Base-by-base conservation (phyloP, 1,140 invertebrate species). In the Zaprionus vittiger region DNA sequence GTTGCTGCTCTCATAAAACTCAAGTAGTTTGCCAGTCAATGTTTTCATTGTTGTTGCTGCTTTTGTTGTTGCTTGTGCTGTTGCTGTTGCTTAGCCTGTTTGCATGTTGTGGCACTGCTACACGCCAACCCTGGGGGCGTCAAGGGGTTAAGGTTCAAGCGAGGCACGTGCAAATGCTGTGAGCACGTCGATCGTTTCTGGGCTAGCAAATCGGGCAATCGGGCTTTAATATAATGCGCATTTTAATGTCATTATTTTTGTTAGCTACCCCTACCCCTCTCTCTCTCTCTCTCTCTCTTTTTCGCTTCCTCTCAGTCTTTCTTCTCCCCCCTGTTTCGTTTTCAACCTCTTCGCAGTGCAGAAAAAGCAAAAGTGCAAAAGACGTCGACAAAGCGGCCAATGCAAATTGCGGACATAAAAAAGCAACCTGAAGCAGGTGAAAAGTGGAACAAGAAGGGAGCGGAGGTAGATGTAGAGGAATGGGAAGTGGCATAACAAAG, bases 171-270 rank as follows among this genome's bases (percentile, higher is more conserved):
- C 67, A 52, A 56, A 54, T 61, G 31, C 64, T 64, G 24, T 20
- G 22, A 28, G 49, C 31, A 59, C 26, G 56, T 61, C 71, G 26
- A 68, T 44, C 41, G 41, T 55, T 61, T 62, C 24, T 62, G 44
- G 22, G 24, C 59, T 56, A 65, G 47, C 61, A 72, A 76, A 76
- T 77, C 74, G 57, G 57, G 74, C 70, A 77, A 77, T 73, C 41
- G 70, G 37, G 66, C 57, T 78, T 80, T 80, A 83, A 85, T 85
- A 74, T 85, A 84, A 85, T 85, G 79, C 73, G 75, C 71, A 84
- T 85, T 84, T 84, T 85, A 85, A 85, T 85, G 82, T 82, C 82
- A 86, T 85, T 81, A 85, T 85, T 85, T 86, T 37, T 67, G 44
- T 73, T 14, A 52, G 24, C 66, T 61, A 59, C 47, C 20, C 20